Conservation (phyloP, 1,140 invertebrate genomes). For the Phocides pigmalion region DNA sequence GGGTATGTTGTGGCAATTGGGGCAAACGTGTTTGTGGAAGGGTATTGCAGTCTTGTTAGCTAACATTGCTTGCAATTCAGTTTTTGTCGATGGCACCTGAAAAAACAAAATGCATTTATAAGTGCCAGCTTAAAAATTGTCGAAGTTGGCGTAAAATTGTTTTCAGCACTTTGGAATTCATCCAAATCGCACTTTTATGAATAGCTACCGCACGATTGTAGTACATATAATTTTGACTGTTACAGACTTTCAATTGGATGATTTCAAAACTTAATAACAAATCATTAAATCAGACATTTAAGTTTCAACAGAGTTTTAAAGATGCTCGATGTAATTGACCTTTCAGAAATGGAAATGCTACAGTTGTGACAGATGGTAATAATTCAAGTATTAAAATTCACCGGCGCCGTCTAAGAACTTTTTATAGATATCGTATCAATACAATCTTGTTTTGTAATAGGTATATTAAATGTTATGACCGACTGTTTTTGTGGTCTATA, state of each 20-base stretch:
- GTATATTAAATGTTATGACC: slow-evolving; percentile 4
- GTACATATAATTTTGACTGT: not conserved
- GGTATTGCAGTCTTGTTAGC: slow-evolving; percentile 91
- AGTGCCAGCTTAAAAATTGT: not conserved
- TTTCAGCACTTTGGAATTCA: slow-evolving; percentile 3
- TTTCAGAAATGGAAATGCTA: not conserved
- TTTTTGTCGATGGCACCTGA: slow-evolving; percentile 90
- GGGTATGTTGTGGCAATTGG: slow-evolving; percentile 94
- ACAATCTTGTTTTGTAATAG: not conserved
- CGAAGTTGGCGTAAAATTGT: slow-evolving; percentile 10
- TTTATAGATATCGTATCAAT: not conserved
- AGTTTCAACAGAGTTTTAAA: not conserved
- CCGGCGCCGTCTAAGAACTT: too few relatives aligned
- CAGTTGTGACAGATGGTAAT: not conserved
- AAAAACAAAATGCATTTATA: slow-evolving; percentile 33
- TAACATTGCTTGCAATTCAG: slow-evolving; percentile 89
- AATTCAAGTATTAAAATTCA: not conserved
- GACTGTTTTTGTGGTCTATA: slow-evolving; percentile 7
- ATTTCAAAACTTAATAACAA: not conserved
- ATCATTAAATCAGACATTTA: not conserved
- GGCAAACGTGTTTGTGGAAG: slow-evolving; percentile 95
- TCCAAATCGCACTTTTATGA: slow-evolving; percentile 17
- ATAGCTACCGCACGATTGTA: not conserved
- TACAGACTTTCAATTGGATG: not conserved
- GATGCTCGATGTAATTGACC: not conserved